A percentile compares a stretch with the other conserved stretches of the same genome.
Evolutionary conservation across 1,140 invertebrate species (phyloP).

Genomic region (Drosophila melanica): DNA sequence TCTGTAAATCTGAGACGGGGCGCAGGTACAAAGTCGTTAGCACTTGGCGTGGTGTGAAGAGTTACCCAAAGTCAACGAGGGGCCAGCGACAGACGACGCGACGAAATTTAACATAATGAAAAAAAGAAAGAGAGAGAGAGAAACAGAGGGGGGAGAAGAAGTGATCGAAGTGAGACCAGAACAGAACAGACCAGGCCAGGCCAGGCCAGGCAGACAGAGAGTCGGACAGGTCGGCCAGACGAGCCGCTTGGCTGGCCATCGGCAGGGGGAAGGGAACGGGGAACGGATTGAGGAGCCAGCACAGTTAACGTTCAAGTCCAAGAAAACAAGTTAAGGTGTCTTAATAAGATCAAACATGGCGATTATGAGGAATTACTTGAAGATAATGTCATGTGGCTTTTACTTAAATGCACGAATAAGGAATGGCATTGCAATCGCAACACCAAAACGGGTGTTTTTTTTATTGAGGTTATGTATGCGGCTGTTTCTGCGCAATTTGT

Average conservation of each 20-base stretch:
- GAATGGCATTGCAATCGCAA: not conserved
- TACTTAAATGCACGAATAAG: constrained; percentile 14
- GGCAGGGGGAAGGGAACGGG: not conserved
- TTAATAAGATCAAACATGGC: constrained; percentile 77
- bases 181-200: constrained; percentile 4
- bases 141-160: constrained; percentile 5
- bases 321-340: constrained; percentile 74
- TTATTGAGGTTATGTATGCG: constrained; percentile 15
- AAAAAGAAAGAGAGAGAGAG: not conserved
- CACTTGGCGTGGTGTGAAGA: constrained; percentile 71
- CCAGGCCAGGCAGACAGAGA: constrained; percentile 26
- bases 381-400: constrained; percentile 64
- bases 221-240: constrained; percentile 13
- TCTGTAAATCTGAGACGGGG: constrained; percentile 12
- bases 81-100: constrained; percentile 25
- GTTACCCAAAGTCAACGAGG: constrained; percentile 58
- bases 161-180: constrained; percentile 29
- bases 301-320: constrained; percentile 44
- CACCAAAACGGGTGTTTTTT: too few relatives aligned
- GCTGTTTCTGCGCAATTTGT: not conserved
- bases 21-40: constrained; percentile 77
- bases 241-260: constrained; percentile 21
- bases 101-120: constrained; percentile 42
- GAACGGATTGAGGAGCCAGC: constrained; percentile 2
- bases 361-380: constrained; percentile 72